phyloP scores from a whole-genome alignment of 2,888 invertebrate species.

The Mesodorylaimus sp. region DNA sequence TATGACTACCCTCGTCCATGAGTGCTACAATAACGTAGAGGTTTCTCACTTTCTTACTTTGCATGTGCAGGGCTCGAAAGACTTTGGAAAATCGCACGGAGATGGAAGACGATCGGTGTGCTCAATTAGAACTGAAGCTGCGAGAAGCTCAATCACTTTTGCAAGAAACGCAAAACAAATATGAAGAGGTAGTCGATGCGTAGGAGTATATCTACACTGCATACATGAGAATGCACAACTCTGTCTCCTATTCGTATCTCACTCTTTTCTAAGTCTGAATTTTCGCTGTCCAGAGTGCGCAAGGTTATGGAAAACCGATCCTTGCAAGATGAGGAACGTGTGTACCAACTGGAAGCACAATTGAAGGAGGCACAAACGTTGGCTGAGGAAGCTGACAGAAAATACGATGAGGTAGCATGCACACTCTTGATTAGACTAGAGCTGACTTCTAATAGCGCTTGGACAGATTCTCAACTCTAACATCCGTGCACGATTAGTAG shows the following conservation, averaged over 20 bases:
- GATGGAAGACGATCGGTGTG: slow-evolving; percentile 96
- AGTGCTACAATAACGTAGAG: too few species aligned
- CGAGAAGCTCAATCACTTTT: slow-evolving; percentile 96
- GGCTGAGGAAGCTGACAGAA: slow-evolving; percentile 99
- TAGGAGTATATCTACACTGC: neutral
- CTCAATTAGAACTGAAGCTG: slow-evolving; percentile 85
- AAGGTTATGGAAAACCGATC: slow-evolving; percentile 99
- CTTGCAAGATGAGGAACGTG: slow-evolving; percentile 97
- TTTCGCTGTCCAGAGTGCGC: slow-evolving; percentile 75
- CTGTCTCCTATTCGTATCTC: too few species aligned
- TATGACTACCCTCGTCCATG: too few species aligned
- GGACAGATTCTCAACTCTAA: too few species aligned
- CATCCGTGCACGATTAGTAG: too few species aligned
- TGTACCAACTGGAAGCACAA: slow-evolving; percentile 96
- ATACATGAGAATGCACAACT: too few species aligned
- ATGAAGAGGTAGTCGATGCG: slow-evolving; percentile 70
- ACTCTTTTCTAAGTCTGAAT: too few species aligned
- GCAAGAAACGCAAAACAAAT: slow-evolving; percentile 98
- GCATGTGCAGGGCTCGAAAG: slow-evolving; percentile 63
- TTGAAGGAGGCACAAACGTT: slow-evolving; percentile 98
- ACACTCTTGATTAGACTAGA: too few species aligned
- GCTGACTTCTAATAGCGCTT: too few species aligned
- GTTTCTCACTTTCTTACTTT: too few species aligned
- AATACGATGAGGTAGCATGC: slow-evolving; percentile 99
- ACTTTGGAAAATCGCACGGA: slow-evolving; percentile 94